Evolutionary conservation across 2,888 invertebrate species (phyloP).

Genomic region (Acanthococcus lagerstroemiae): DNA sequence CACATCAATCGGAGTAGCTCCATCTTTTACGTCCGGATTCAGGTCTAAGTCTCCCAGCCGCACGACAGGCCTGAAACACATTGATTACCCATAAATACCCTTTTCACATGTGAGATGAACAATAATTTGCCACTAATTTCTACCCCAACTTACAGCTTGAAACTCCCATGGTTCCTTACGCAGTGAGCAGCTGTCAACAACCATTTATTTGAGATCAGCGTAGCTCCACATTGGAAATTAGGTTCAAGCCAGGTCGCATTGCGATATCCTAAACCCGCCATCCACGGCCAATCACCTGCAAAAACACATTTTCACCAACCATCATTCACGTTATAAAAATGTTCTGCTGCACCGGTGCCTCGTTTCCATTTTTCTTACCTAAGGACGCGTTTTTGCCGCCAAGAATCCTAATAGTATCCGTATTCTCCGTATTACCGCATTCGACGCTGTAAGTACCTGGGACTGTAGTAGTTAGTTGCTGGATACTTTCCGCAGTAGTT

Average conservation of each 20-base stretch:
- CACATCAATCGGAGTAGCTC: constrained; percentile 31
- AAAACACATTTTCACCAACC: too few species aligned
- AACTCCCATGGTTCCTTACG: neutral
- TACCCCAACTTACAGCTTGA: neutral
- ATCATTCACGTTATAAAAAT: too few species aligned
- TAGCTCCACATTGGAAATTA: constrained; percentile 2
- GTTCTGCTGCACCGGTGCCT: too few species aligned
- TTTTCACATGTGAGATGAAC: too few species aligned
- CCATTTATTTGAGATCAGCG: constrained; percentile 14
- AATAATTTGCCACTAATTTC: too few species aligned
- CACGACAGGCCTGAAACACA: constrained; percentile 23
- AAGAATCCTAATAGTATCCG: neutral
- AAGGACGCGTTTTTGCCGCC: neutral
- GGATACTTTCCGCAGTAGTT: too few species aligned
- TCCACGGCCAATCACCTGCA: constrained; percentile 23
- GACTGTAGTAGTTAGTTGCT: too few species aligned
- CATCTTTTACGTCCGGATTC: constrained; percentile 25
- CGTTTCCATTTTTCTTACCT: too few species aligned
- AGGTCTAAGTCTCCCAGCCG: constrained; percentile 34
- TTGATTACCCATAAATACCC: too few species aligned
- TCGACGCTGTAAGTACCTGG: too few species aligned
- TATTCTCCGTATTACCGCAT: neutral
- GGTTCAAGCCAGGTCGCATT: neutral
- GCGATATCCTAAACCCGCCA: constrained; percentile 1
- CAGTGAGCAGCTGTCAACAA: constrained; percentile 9